A percentile compares a stretch with the other conserved stretches of the same genome.
These are phyloP conservation scores for Natrix natrix DNA, from an alignment of 2,797 vertebrate species.

Conservation along the genomic window DNA sequence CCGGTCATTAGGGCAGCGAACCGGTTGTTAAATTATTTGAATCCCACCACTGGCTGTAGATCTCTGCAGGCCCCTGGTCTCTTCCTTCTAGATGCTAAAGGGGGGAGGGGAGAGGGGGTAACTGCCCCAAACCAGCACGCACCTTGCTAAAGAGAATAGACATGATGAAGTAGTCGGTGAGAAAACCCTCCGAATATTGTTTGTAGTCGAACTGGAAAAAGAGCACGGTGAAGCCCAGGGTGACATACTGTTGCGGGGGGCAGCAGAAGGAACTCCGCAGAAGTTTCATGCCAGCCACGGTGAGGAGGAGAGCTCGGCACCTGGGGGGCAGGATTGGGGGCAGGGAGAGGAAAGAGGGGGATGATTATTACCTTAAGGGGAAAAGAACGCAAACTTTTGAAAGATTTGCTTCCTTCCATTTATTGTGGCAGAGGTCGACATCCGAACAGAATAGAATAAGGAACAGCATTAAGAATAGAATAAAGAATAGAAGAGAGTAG, in stretches of 20 bases:
- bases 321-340: constrained; percentile 51
- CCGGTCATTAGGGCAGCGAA: no score
- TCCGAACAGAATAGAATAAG: neutral
- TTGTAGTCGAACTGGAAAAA: constrained; percentile 92
- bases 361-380: fast-evolving
- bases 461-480: no score
- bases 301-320: constrained; percentile 86
- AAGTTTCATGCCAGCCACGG: constrained; percentile 88
- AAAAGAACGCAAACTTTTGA: neutral
- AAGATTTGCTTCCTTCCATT: neutral
- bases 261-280: constrained; percentile 86
- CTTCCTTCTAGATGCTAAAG: no score
- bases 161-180: constrained; percentile 91
- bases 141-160: constrained; percentile 93
- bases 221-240: constrained; percentile 87
- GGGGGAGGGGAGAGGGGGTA: fast-evolving
- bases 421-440: neutral
- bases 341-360: no score
- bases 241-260: constrained; percentile 87
- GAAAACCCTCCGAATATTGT: constrained; percentile 86
- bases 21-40: no score
- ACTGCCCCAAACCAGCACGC: neutral
- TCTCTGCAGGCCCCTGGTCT: no score
- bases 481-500: no score
- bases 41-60: no score